Conservation (phyloP, 2,113 vertebrate genomes). For the Ciconia stormi region DNA sequence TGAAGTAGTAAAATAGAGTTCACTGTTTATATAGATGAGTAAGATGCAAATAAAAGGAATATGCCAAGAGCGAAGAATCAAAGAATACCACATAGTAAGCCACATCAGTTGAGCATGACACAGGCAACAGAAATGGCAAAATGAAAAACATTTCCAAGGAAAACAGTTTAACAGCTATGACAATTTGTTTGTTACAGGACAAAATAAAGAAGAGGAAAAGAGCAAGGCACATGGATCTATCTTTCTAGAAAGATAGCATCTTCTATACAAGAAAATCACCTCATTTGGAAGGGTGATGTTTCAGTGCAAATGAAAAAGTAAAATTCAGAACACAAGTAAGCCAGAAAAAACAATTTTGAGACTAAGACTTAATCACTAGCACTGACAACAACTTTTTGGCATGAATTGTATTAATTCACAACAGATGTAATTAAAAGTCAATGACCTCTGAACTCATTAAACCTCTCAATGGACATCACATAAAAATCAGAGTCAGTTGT, state of each 20-base stretch:
- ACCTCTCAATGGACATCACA: neutral
- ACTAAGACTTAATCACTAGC: neutral
- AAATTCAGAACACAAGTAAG: neutral
- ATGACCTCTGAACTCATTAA: neutral
- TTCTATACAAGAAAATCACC: neutral
- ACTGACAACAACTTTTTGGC: neutral
- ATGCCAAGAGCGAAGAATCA: neutral
- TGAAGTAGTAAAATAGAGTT: neutral
- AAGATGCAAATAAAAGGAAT: neutral
- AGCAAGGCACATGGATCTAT: neutral
- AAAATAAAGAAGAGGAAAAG: neutral
- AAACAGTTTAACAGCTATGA: neutral
- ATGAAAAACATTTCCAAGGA: neutral
- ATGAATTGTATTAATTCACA: neutral
- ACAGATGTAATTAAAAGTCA: neutral
- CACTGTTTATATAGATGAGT: neutral
- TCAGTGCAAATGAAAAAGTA: neutral
- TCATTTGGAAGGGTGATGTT: neutral
- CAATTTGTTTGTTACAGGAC: neutral
- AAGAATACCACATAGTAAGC: accelerated
- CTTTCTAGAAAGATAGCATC: neutral
- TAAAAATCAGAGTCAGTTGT: neutral
- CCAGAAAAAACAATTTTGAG: neutral
- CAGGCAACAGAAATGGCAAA: neutral
- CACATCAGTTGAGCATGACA: neutral